These are phyloP conservation scores for Tolypeutes matacus DNA, from an alignment of 2,797 vertebrate species.

Conservation along the genomic window DNA sequence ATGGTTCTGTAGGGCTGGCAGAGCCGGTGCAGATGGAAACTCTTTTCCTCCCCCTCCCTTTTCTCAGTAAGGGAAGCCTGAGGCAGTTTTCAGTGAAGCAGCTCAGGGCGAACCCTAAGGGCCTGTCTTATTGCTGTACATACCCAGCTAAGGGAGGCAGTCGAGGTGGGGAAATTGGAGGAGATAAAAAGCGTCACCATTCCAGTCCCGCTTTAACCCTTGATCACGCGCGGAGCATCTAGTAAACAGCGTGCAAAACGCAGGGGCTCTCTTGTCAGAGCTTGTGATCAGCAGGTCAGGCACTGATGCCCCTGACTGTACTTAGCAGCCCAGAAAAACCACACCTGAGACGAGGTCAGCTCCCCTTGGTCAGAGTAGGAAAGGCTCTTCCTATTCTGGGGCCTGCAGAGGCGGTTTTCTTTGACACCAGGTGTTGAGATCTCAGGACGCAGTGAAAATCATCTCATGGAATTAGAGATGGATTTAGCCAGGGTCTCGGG, in stretches of 20 bases:
- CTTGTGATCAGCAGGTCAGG: background rate
- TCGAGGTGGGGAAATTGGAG: background rate
- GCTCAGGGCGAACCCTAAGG: accelerated
- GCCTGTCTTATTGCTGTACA: background rate
- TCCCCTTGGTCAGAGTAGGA: background rate
- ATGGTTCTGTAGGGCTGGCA: background rate
- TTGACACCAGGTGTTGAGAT: background rate
- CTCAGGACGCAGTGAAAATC: background rate
- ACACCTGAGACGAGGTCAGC: background rate
- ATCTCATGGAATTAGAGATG: background rate
- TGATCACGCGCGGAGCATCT: background rate
- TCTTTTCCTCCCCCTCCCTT: background rate
- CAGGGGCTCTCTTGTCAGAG: background rate
- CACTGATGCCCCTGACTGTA: background rate
- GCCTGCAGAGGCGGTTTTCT: background rate
- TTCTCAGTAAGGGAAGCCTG: background rate
- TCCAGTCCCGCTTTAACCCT: background rate
- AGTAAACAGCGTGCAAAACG: background rate
- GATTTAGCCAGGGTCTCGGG: background rate
- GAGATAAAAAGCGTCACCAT: background rate
- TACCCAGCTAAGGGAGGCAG: background rate
- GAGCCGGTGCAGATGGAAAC: background rate
- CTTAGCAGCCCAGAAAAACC: background rate
- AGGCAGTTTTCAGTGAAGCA: constrained; percentile 14
- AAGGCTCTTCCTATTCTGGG: background rate